Percentiles rank a stretch among this genome's conserved stretches.
Evolutionary conservation across 1,140 invertebrate genomes (phyloP).

Genomic region (Hycleus phaleratus): DNA sequence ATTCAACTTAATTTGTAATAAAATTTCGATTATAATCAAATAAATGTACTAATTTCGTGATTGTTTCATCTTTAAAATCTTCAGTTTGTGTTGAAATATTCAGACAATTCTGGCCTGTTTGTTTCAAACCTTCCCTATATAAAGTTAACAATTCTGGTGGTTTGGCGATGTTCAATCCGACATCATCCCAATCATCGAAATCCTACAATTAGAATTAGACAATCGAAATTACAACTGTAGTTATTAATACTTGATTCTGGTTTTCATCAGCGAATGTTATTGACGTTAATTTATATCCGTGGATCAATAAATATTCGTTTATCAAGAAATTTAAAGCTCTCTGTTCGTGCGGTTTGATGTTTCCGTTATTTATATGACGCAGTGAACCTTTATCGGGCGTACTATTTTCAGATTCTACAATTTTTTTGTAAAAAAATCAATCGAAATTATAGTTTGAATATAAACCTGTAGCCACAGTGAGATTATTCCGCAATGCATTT

Average conservation of each 20-base stretch:
- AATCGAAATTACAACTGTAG: neutral
- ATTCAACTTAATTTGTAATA: neutral
- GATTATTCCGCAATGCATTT: conserved; percentile 68
- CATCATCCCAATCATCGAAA: conserved; percentile 91
- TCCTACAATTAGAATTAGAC: conserved; percentile 48
- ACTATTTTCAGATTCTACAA: conserved; percentile 54
- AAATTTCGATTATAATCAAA: neutral
- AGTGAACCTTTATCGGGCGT: conserved; percentile 42
- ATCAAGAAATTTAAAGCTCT: conserved; percentile 80
- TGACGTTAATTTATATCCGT: conserved; percentile 80
- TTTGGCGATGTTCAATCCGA: conserved; percentile 78
- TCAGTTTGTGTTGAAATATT: conserved; percentile 43
- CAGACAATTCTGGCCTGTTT: conserved; percentile 40
- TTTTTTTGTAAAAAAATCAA: conserved; percentile 8
- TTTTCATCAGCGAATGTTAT: conserved; percentile 92
- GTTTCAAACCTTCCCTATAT: conserved; percentile 61
- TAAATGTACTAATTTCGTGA: conserved; percentile 35
- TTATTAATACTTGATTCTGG: conserved; percentile 62
- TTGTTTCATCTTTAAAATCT: conserved; percentile 41
- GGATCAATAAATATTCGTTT: conserved; percentile 75
- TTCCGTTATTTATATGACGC: conserved; percentile 41
- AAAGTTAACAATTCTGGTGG: conserved; percentile 69
- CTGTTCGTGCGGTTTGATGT: conserved; percentile 76
- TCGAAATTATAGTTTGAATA: conserved; percentile 1
- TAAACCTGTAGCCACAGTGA: conserved; percentile 68